phyloP scores from a whole-genome alignment of 2,113 vertebrate genomes.

The Microtus oregoni region DNA sequence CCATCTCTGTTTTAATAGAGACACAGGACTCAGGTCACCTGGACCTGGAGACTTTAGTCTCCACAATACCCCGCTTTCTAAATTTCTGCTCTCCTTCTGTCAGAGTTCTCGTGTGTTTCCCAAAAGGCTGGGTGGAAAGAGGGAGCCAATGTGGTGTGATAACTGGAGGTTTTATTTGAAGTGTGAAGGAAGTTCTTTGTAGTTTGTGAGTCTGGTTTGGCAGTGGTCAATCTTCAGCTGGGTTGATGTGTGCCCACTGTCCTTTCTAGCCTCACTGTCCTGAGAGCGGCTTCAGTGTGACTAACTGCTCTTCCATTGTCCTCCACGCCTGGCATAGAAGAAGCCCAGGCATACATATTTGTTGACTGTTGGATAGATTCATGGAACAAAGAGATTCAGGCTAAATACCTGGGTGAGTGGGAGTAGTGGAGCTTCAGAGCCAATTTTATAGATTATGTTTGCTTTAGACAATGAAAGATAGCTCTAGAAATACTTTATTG shows the following conservation, averaged over 20 bases:
- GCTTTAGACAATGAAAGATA: conserved; percentile 36
- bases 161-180: neutral
- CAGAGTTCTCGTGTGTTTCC: neutral
- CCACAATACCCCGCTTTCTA: neutral
- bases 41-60: too few relatives aligned
- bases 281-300: neutral
- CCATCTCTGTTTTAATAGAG: neutral
- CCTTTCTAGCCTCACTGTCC: neutral
- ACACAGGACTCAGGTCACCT: neutral
- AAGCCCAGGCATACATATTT: neutral
- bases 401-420: conserved; percentile 43
- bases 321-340: neutral
- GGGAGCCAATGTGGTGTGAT: neutral
- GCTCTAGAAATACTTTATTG: conserved; percentile 32
- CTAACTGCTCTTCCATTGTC: conserved; percentile 23
- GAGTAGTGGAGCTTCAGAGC: neutral
- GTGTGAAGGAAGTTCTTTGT: neutral
- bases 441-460: conserved; percentile 54
- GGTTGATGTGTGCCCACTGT: neutral
- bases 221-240: conserved; percentile 28
- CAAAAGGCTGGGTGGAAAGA: neutral
- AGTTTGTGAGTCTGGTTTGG: conserved; percentile 23
- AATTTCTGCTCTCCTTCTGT: neutral
- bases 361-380: conserved; percentile 53
- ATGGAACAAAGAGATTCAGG: neutral